These are phyloP conservation scores for Grallaria varia DNA, from an alignment of 2,113 vertebrate genomes.

Conservation along the genomic window DNA sequence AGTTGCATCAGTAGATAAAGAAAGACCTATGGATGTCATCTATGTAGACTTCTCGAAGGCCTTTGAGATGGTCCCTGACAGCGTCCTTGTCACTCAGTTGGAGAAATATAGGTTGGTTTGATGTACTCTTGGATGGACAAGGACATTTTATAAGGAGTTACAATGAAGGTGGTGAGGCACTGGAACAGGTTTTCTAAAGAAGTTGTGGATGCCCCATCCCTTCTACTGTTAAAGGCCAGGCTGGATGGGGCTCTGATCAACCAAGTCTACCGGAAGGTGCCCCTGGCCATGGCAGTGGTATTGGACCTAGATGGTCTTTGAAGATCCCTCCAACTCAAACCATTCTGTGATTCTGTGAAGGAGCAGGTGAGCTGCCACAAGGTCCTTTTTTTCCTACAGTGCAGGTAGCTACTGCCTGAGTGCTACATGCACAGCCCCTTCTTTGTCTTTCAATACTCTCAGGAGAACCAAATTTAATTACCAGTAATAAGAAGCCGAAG, in stretches of 20 bases:
- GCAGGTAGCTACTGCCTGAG: neutral
- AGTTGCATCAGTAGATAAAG: neutral
- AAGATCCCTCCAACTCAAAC: neutral
- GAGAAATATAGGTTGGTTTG: neutral
- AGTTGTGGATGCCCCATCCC: neutral
- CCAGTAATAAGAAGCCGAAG: neutral
- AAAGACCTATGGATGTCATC: neutral
- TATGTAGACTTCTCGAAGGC: neutral
- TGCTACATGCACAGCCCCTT: neutral
- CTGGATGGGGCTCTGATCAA: neutral
- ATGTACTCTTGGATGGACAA: neutral
- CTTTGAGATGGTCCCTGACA: neutral
- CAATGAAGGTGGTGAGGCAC: fast-evolving
- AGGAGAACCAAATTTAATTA: neutral
- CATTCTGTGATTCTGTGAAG: neutral
- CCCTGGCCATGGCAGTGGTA: fast-evolving
- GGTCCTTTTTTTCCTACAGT: neutral
- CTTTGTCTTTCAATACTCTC: neutral
- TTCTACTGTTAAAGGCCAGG: neutral
- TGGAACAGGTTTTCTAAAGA: neutral
- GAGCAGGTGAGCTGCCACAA: fast-evolving
- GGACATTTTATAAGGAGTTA: neutral
- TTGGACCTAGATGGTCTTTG: neutral
- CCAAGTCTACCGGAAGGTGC: neutral
- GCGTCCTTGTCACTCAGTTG: neutral